These are phyloP conservation scores for Actinernus sp. DNA, from an alignment of 92 coral and sea anemone genomes.

Conservation along the genomic window DNA sequence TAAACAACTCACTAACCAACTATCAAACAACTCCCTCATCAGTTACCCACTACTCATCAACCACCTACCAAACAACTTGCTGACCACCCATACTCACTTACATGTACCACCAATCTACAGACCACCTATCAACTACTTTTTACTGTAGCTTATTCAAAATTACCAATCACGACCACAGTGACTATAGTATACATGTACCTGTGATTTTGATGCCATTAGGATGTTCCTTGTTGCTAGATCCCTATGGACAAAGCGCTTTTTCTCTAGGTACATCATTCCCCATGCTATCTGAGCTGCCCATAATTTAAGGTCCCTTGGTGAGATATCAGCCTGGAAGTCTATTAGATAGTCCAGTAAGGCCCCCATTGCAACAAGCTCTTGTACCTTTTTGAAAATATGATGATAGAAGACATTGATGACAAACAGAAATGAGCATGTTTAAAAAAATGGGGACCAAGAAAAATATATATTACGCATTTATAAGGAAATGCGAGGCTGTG, in stretches of 20 bases:
- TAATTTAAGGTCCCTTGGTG: constrained; percentile 85
- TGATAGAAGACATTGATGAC: background rate
- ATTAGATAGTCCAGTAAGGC: constrained; percentile 89
- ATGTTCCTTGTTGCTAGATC: constrained; percentile 98
- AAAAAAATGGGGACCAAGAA: too few species aligned
- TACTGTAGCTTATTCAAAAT: too few species aligned
- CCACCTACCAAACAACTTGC: too few species aligned
- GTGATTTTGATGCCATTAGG: constrained; percentile 87
- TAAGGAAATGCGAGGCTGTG: too few species aligned
- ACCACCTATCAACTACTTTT: too few species aligned
- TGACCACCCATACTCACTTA: too few species aligned
- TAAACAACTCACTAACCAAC: background rate
- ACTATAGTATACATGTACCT: constrained; percentile 49
- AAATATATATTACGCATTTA: too few species aligned
- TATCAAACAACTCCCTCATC: background rate
- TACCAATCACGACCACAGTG: too few species aligned
- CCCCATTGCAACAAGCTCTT: constrained; percentile 97
- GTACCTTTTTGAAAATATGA: constrained; percentile 61
- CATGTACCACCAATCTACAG: too few species aligned
- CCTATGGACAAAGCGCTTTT: constrained; percentile 96
- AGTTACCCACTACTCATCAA: too few species aligned
- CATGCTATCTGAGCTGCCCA: constrained; percentile 99
- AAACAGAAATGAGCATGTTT: background rate
- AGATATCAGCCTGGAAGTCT: constrained; percentile 78
- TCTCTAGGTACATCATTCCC: constrained; percentile 99